Conservation (phyloP, 2,797 vertebrate genomes). For the Melanogrammus aeglefinus region DNA sequence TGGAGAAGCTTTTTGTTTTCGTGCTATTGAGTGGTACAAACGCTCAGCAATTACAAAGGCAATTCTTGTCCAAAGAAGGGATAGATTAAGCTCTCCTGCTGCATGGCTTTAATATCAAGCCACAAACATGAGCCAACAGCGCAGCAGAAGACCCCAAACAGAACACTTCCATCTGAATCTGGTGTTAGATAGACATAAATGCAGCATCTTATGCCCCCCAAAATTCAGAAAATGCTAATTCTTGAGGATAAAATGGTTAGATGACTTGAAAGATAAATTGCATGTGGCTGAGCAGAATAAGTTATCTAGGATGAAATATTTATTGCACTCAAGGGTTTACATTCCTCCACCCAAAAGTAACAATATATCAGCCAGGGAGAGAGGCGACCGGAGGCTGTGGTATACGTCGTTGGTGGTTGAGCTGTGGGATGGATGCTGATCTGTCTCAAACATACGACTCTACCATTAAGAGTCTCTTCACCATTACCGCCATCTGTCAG, state of each 20-base stretch:
- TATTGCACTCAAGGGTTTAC: slow-evolving; percentile 2
- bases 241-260: not conserved
- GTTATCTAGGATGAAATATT: not conserved
- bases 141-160: not conserved
- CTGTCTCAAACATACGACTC: not conserved
- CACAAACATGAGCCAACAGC: not conserved
- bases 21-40: not conserved
- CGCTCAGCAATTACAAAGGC: not conserved
- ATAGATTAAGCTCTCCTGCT: not conserved
- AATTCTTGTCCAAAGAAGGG: not conserved
- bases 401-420: not conserved
- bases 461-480: not conserved
- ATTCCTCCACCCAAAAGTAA: not conserved
- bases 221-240: not conserved
- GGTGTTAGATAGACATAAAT: not conserved
- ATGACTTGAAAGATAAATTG: slow-evolving; percentile 3
- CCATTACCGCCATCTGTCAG: slow-evolving; percentile 19
- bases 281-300: not conserved
- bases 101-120: not conserved
- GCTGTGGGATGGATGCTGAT: not conserved
- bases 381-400: not conserved
- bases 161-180: not conserved
- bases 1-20: not conserved
- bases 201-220: not conserved
- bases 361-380: not conserved